Evolutionary conservation across 92 coral and sea anemone genomes (phyloP).

Genomic region (Blastomussa wellsi): DNA sequence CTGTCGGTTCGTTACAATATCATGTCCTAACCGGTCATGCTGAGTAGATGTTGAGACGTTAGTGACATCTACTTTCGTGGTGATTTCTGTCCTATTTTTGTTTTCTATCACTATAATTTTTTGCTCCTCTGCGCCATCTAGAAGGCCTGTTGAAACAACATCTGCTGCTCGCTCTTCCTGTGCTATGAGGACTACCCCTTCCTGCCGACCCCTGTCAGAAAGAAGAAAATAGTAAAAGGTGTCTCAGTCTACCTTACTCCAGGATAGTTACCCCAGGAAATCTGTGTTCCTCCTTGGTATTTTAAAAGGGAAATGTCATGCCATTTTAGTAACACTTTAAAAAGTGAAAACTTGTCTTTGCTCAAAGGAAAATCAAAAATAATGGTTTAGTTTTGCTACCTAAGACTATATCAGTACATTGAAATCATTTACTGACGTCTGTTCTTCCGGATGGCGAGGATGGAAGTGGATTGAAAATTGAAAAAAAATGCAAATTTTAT

Average conservation of each 20-base stretch:
- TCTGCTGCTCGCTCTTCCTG: slow-evolving; percentile 89
- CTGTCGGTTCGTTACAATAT: neutral
- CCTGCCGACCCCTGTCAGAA: slow-evolving; percentile 29
- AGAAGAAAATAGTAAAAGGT: neutral
- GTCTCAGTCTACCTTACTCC: neutral
- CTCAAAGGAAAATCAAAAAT: too few relatives aligned
- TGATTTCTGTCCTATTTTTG: slow-evolving; percentile 52
- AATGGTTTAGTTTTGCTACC: too few relatives aligned
- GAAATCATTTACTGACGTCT: too few relatives aligned
- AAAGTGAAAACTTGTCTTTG: too few relatives aligned
- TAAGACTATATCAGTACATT: too few relatives aligned
- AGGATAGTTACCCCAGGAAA: neutral
- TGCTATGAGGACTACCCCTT: slow-evolving; percentile 81
- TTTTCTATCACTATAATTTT: slow-evolving; percentile 81
- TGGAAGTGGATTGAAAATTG: too few relatives aligned
- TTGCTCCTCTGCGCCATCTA: slow-evolving; percentile 75
- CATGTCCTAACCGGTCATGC: neutral
- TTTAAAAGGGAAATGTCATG: too few relatives aligned
- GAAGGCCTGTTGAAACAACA: slow-evolving; percentile 62
- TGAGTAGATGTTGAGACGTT: neutral
- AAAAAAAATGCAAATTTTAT: too few relatives aligned
- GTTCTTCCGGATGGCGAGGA: too few relatives aligned
- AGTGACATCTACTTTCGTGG: slow-evolving; percentile 11
- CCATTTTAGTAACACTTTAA: too few relatives aligned
- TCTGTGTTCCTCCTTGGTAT: too few relatives aligned